A percentile compares a stretch with the other conserved stretches of the same genome.
phyloP scores from a whole-genome alignment of 2,888 invertebrate species.

The Orgyia antiqua region DNA sequence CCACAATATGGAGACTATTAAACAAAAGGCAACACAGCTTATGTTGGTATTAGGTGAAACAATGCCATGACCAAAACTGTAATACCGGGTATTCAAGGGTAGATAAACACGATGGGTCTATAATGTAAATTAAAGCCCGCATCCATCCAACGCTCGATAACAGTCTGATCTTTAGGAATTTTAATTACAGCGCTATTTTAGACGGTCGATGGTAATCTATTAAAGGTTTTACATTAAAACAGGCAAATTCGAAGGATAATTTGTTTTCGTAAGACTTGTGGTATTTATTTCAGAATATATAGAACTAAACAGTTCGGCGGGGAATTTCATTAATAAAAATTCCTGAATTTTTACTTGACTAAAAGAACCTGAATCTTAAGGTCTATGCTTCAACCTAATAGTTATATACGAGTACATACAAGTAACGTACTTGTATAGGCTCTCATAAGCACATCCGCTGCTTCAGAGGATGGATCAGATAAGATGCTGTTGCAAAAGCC shows the following conservation, averaged over 20 bases:
- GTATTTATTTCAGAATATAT: no score
- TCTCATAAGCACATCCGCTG: no score
- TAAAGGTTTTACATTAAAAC: slow-evolving; percentile 7
- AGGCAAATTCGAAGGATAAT: neutral
- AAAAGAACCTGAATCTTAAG: no score
- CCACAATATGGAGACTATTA: slow-evolving; percentile 8
- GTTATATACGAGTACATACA: no score
- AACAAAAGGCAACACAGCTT: slow-evolving; percentile 15
- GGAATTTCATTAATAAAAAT: no score
- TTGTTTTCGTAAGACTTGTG: neutral
- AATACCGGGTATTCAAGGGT: slow-evolving; percentile 20
- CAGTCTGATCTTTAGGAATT: slow-evolving; percentile 37
- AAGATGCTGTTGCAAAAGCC: no score
- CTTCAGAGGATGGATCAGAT: no score
- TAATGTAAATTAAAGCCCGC: slow-evolving; percentile 32
- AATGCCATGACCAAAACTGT: slow-evolving; percentile 25
- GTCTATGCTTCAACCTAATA: no score
- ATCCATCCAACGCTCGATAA: slow-evolving; percentile 33
- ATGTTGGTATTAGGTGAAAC: slow-evolving; percentile 8
- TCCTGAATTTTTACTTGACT: no score
- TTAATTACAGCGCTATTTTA: slow-evolving; percentile 36
- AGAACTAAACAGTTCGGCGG: no score
- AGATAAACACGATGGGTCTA: slow-evolving; percentile 22
- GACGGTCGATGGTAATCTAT: slow-evolving; percentile 15
- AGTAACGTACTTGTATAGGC: no score